These are phyloP conservation scores for Cryptocephalus moraei DNA, from an alignment of 2,888 invertebrate species.

Conservation along the genomic window DNA sequence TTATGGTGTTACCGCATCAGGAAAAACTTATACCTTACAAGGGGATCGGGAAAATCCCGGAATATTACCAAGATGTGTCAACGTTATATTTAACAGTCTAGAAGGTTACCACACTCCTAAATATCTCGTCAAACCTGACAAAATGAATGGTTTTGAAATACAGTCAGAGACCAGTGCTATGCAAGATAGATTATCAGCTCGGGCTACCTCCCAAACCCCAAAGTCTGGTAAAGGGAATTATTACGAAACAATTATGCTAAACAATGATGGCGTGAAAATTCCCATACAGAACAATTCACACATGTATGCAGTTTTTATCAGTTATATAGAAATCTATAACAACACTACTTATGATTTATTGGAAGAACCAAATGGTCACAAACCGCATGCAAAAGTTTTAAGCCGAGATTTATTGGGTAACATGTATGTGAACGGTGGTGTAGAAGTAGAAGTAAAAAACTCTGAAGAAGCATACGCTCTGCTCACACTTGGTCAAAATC, in stretches of 20 bases:
- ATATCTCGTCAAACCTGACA: slow-evolving; percentile 87
- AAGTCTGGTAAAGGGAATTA: slow-evolving; percentile 14
- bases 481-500: slow-evolving; percentile 75
- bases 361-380: slow-evolving; percentile 58
- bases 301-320: slow-evolving; percentile 71
- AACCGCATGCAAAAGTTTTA: slow-evolving; percentile 78
- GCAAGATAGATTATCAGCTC: slow-evolving; percentile 43
- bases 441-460: slow-evolving; percentile 88
- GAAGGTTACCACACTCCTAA: slow-evolving; percentile 74
- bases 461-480: slow-evolving; percentile 91
- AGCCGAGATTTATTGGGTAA: slow-evolving; percentile 77
- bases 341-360: slow-evolving; percentile 93
- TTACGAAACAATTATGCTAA: slow-evolving; percentile 22
- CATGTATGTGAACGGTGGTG: slow-evolving; percentile 90
- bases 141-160: slow-evolving; percentile 88
- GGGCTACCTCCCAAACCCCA: slow-evolving; percentile 14
- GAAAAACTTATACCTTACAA: slow-evolving; percentile 96
- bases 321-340: slow-evolving; percentile 94
- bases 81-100: slow-evolving; percentile 89
- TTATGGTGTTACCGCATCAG: slow-evolving; percentile 94
- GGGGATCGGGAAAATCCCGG: slow-evolving; percentile 65
- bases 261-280: slow-evolving; percentile 28
- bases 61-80: slow-evolving; percentile 78
- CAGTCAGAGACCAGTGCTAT: slow-evolving; percentile 82
- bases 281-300: slow-evolving; percentile 67